phyloP scores from a whole-genome alignment of 2,113 vertebrate species.

The Podarcis cretensis region DNA sequence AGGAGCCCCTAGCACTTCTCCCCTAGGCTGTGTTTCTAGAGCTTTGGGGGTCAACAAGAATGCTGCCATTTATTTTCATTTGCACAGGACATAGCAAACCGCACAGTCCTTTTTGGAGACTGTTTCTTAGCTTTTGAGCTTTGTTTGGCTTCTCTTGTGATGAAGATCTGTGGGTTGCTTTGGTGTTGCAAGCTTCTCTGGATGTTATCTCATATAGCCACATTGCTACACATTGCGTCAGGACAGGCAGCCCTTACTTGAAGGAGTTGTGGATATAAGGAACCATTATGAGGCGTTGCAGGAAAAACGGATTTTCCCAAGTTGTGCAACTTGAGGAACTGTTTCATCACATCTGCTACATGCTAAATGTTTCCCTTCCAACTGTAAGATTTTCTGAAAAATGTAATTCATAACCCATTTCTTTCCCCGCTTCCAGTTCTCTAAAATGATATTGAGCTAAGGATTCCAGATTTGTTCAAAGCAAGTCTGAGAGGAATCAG shows the following conservation, averaged over 20 bases:
- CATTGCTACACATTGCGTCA: not conserved
- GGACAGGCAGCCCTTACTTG: not conserved
- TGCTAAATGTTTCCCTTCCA: not conserved
- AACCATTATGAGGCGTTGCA: not conserved
- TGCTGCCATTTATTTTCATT: not conserved
- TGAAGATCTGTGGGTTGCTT: slow-evolving; percentile 25
- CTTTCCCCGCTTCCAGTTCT: not conserved
- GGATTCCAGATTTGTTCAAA: not conserved
- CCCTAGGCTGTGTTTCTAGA: not conserved
- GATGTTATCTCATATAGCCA: slow-evolving; percentile 36
- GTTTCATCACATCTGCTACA: not conserved
- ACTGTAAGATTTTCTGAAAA: not conserved
- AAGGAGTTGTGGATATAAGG: not conserved
- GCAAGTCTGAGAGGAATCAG: not conserved
- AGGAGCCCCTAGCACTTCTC: not conserved
- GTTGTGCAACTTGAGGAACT: not conserved
- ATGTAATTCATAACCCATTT: not conserved
- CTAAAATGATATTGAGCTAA: not conserved
- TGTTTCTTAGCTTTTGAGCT: slow-evolving; percentile 27
- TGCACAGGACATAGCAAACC: not conserved
- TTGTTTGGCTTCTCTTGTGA: slow-evolving; percentile 4
- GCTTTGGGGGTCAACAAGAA: not conserved
- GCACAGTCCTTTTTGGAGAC: not conserved
- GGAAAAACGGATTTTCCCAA: not conserved
- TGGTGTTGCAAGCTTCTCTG: slow-evolving; percentile 21